These are phyloP conservation scores for Polydrusus pterygomalis DNA, from an alignment of 2,888 invertebrate species.

Conservation along the genomic window DNA sequence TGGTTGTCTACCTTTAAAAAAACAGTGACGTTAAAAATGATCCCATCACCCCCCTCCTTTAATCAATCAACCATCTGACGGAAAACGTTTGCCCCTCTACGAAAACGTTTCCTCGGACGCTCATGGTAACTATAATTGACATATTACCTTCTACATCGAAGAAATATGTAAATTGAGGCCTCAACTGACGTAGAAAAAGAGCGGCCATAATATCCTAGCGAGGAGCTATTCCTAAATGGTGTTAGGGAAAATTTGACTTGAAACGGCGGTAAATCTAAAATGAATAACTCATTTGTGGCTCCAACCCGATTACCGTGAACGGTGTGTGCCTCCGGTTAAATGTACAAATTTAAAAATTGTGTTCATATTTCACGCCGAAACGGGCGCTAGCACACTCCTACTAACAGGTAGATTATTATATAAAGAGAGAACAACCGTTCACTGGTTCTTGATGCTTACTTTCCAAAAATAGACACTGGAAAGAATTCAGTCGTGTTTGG, in stretches of 20 bases:
- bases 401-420: conserved; percentile 57
- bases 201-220: conserved; percentile 37
- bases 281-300: conserved; percentile 69
- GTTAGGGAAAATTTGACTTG: conserved; percentile 65
- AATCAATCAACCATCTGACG: no score
- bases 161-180: conserved; percentile 42
- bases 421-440: conserved; percentile 51
- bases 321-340: conserved; percentile 66
- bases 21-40: no score
- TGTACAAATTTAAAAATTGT: conserved; percentile 68
- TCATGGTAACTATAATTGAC: not conserved
- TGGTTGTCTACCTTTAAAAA: no score
- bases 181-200: conserved; percentile 45
- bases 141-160: conserved; percentile 5
- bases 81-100: no score
- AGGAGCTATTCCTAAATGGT: conserved; percentile 45
- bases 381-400: conserved; percentile 45
- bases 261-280: conserved; percentile 68
- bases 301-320: conserved; percentile 68
- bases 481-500: no score
- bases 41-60: no score
- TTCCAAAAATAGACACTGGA: not conserved
- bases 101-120: no score
- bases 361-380: conserved; percentile 65
- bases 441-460: conserved; percentile 6